Percentiles rank a stretch among this genome's conserved stretches.
Conservation (phyloP, 2,797 vertebrate genomes). For the Scyliorhinus canicula region DNA sequence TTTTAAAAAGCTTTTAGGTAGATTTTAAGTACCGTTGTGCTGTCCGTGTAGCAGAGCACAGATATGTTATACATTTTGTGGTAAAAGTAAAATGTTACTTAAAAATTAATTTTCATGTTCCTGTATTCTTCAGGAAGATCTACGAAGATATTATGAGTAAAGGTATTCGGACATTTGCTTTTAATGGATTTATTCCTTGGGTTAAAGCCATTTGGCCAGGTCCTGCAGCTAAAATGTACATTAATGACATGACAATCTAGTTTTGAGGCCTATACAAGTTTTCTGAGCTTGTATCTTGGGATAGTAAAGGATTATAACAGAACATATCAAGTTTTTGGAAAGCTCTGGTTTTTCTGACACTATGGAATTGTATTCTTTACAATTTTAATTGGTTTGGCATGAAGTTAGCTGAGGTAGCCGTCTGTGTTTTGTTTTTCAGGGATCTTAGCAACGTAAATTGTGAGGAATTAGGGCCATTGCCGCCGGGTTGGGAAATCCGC, state of each 20-base stretch:
- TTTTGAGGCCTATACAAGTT: conserved; percentile 46
- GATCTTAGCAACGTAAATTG: conserved; percentile 96
- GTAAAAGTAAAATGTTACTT: background rate
- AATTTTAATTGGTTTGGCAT: conserved; percentile 54
- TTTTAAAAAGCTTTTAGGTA: background rate
- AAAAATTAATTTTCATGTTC: background rate
- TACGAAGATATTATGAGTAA: background rate
- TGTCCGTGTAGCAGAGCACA: background rate
- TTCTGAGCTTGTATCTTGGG: conserved; percentile 52
- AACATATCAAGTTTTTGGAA: conserved; percentile 60
- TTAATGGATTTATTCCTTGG: conserved; percentile 42
- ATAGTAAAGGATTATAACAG: conserved; percentile 55
- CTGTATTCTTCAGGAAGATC: background rate
- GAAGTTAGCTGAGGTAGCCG: conserved; percentile 57
- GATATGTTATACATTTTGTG: background rate
- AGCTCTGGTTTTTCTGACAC: conserved; percentile 63
- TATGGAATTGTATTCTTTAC: conserved; percentile 61
- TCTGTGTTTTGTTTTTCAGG: conserved; percentile 65
- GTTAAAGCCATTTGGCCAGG: conserved; percentile 21
- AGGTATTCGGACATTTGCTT: conserved; percentile 40
- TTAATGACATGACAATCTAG: conserved; percentile 49
- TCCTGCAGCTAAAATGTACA: conserved; percentile 42
- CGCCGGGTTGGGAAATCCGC: conserved; percentile 93
- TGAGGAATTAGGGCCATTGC: conserved; percentile 90
- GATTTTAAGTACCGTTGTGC: background rate